Evolutionary conservation across 2,113 vertebrate genomes (phyloP).

Genomic region (Elephantulus edwardii): DNA sequence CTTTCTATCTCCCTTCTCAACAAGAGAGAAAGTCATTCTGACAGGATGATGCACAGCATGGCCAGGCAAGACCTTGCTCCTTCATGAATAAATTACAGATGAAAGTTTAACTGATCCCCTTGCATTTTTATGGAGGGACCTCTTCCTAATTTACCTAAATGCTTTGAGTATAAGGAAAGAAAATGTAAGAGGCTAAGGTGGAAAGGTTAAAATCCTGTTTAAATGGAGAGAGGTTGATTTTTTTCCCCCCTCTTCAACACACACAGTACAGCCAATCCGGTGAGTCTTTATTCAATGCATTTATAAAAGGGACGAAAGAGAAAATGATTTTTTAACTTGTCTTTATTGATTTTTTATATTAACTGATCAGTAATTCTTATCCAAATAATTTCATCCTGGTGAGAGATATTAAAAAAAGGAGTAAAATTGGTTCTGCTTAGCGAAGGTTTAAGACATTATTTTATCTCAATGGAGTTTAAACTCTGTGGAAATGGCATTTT

Average conservation of each 20-base stretch:
- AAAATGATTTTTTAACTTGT: background rate
- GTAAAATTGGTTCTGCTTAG: background rate
- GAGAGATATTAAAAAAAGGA: background rate
- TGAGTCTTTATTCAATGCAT: background rate
- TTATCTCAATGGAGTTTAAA: constrained; percentile 39
- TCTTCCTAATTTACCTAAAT: constrained; percentile 88
- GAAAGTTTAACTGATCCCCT: constrained; percentile 87
- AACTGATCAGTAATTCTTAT: constrained; percentile 21
- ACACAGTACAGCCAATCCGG: constrained; percentile 37
- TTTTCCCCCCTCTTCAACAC: constrained; percentile 51
- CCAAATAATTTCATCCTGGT: constrained; percentile 16
- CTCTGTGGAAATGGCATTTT: constrained; percentile 10
- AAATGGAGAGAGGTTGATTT: constrained; percentile 75
- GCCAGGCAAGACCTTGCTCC: constrained; percentile 83
- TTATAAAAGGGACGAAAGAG: constrained; percentile 62
- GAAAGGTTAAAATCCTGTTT: constrained; percentile 85
- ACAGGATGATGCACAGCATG: constrained; percentile 85
- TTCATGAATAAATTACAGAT: constrained; percentile 89
- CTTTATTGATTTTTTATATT: constrained; percentile 16
- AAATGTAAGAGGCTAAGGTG: constrained; percentile 83
- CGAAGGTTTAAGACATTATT: constrained; percentile 27
- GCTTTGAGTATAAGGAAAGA: constrained; percentile 84
- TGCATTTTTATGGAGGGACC: constrained; percentile 85
- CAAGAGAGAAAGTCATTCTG: constrained; percentile 85
- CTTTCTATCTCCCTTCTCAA: constrained; percentile 78